Evolutionary conservation across 2,888 invertebrate species (phyloP), one percentile per base, ranked within the genome.

Genomic region (Caenorhabditis panamensis): DNA sequence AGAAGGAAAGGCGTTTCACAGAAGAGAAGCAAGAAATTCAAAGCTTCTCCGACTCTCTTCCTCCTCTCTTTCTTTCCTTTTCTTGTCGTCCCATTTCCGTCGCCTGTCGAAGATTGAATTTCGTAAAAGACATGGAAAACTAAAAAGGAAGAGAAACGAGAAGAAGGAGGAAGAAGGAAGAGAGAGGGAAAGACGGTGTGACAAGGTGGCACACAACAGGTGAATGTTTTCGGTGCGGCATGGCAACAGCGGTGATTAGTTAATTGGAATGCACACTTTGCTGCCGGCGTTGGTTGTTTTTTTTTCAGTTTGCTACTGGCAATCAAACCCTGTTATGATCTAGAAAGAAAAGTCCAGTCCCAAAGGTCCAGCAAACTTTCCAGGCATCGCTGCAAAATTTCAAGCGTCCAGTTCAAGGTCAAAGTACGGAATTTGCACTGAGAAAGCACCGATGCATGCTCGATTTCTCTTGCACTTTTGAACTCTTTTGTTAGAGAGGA

Each of bases 71-170:
- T 26, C 47, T 62, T 63, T 72, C 63, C 72, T 63, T 73, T 64
- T 73, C 73, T 73, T 73, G 64, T 73, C 66, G 64, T 73, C 66
- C 73, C 73, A 73, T 73, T 73, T 73, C 73, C 73, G 73, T 41
- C 59, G 73, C 66, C 64, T 66, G 73, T 73, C 73, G 73, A 73
- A 73, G 64, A 73, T 73, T 73, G 73, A 73, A 66, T 73, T 73
- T 73, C 73, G 58, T 41, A 66, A 62, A 66, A 66, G 73, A 66
- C 64, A 66, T 64, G 73, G 59, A 66, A 66, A 73, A 73, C 59
- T 59, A 73, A 73, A 73, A 67, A 51, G 51, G 51, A 73, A 63
- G 64, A 63, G 56, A 44, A 47, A 51, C 1, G 22, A 64, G 37
- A 58, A 36, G 11, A 9, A 59, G 64, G 41, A 26, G 31, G 28